A percentile compares a stretch with the other conserved stretches of the same genome.
These are phyloP conservation scores for Gadus chalcogrammus DNA, from an alignment of 2,113 vertebrate species.

Conservation along the genomic window DNA sequence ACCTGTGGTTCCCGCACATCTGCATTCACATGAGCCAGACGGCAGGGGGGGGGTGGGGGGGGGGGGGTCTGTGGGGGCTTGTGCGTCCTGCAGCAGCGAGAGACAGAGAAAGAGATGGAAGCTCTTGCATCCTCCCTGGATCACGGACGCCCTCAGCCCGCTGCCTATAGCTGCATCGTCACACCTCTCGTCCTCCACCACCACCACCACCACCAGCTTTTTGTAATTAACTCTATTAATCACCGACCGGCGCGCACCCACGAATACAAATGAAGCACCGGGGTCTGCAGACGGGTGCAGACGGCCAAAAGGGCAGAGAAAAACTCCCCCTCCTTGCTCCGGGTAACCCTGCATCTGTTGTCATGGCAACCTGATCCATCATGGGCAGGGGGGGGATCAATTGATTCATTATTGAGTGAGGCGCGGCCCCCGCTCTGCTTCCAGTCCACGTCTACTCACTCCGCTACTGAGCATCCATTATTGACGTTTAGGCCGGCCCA, in stretches of 20 bases:
- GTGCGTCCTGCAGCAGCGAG: no score
- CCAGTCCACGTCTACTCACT: conserved; percentile 65
- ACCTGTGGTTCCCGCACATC: conserved; percentile 42
- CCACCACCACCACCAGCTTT: conserved; percentile 3
- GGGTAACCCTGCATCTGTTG: conserved; percentile 64
- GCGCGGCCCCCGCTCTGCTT: conserved; percentile 62
- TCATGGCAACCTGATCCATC: conserved; percentile 68
- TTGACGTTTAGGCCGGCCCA: conserved; percentile 56
- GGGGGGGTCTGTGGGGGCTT: background rate
- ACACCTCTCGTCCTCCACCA: conserved; percentile 7
- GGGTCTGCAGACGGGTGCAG: conserved; percentile 7
- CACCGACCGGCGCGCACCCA: background rate
- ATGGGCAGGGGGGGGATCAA: conserved; percentile 67
- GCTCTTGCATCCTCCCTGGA: no score
- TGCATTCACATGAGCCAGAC: conserved; percentile 5
- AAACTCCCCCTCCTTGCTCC: conserved; percentile 39
- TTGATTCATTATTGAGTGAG: conserved; percentile 73
- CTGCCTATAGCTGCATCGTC: no score
- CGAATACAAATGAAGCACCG: conserved; percentile 17
- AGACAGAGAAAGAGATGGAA: no score
- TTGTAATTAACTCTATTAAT: conserved; percentile 22
- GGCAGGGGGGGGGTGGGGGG: background rate
- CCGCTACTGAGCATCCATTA: conserved; percentile 67
- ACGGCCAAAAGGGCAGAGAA: conserved; percentile 25
- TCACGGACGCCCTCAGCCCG: no score